Percentiles rank a stretch among this genome's conserved stretches.
Conservation (phyloP, 2,888 invertebrate species). For the Thelaira solivaga region DNA sequence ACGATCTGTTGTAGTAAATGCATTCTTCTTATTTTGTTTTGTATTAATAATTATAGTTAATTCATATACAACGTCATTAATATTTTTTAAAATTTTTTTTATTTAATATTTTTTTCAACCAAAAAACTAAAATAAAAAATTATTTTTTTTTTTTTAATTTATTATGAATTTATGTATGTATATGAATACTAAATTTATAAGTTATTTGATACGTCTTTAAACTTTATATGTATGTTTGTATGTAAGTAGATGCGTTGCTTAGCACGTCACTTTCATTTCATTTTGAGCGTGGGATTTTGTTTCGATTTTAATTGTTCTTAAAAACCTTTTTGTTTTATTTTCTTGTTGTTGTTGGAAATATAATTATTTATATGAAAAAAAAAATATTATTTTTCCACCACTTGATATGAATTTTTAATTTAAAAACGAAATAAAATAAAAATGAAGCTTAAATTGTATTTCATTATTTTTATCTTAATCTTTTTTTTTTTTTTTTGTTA, state of each 20-base stretch:
- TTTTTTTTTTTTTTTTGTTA: slow-evolving; percentile 16
- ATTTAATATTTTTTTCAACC: slow-evolving; percentile 14
- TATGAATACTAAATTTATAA: slow-evolving; percentile 6
- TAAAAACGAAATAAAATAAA: slow-evolving; percentile 1
- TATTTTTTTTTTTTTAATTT: no score
- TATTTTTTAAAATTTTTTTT: neutral
- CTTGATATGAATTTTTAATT: neutral
- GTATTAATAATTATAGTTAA: slow-evolving; percentile 20
- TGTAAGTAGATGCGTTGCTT: slow-evolving; percentile 59
- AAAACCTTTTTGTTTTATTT: neutral
- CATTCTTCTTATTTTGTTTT: slow-evolving; percentile 6
- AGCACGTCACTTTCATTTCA: slow-evolving; percentile 48
- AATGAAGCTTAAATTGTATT: slow-evolving; percentile 28
- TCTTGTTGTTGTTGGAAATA: slow-evolving; percentile 7
- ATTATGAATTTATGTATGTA: no score
- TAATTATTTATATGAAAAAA: slow-evolving; percentile 28
- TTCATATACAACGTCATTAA: slow-evolving; percentile 41
- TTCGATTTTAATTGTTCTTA: slow-evolving; percentile 50
- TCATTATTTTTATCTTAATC: neutral
- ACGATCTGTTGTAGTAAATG: slow-evolving; percentile 1
- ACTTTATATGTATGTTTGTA: no score
- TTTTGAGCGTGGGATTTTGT: slow-evolving; percentile 60
- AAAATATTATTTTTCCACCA: neutral
- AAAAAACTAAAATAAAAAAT: no score
- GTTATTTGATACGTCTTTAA: slow-evolving; percentile 51